Conservation (phyloP, 2,113 vertebrate species). For the Athene cunicularia region DNA sequence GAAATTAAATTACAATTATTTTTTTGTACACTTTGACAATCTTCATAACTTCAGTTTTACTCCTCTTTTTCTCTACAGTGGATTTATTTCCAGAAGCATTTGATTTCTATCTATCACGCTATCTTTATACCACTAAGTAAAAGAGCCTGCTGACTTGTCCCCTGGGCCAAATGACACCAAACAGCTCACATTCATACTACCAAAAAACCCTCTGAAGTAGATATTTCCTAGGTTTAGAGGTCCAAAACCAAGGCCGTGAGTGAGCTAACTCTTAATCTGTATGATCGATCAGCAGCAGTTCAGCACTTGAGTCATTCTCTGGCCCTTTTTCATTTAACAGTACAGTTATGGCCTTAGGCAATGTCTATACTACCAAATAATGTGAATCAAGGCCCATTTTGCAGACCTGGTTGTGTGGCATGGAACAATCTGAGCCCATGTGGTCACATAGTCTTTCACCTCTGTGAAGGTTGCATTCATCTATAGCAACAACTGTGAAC, state of each 20-base stretch:
- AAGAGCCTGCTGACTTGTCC: neutral
- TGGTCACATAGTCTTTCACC: neutral
- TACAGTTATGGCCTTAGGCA: conserved; percentile 38
- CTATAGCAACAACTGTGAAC: neutral
- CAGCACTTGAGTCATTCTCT: conserved; percentile 33
- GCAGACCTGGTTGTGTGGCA: neutral
- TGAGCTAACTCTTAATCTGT: conserved; percentile 28
- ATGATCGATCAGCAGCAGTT: conserved; percentile 31
- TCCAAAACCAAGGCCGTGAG: neutral
- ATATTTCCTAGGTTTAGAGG: neutral
- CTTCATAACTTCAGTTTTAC: neutral
- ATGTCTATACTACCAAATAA: conserved; percentile 33
- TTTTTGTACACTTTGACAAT: neutral
- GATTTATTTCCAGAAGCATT: neutral
- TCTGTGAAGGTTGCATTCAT: neutral
- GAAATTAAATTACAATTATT: neutral
- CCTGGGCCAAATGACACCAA: neutral
- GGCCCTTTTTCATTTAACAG: conserved; percentile 15
- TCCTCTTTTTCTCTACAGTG: neutral
- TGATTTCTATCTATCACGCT: neutral
- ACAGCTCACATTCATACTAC: neutral
- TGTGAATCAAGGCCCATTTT: neutral
- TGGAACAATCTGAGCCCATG: neutral
- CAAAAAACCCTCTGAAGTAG: neutral
- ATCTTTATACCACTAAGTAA: neutral